These are phyloP conservation scores for Centropyge bicolor DNA, from an alignment of 2,797 vertebrate genomes.

Conservation along the genomic window DNA sequence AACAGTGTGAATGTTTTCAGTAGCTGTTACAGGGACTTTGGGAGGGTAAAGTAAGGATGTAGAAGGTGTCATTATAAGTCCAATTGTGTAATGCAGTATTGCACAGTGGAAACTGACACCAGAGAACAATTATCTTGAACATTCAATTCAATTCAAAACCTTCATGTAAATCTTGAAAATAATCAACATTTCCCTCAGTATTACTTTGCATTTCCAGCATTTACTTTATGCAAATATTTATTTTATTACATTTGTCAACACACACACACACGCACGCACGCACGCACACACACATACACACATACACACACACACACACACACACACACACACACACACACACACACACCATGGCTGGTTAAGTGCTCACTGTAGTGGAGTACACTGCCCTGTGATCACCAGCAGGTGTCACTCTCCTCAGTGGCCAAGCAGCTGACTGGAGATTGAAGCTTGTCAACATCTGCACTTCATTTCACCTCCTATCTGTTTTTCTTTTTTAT, in stretches of 20 bases:
- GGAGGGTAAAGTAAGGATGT: not conserved
- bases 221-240: not conserved
- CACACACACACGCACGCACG: not conserved
- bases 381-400: conserved; percentile 52
- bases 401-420: conserved; percentile 71
- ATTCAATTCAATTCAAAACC: too few species aligned
- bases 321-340: not conserved
- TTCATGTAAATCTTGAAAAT: too few species aligned
- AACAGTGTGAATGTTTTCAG: not conserved
- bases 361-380: conserved; percentile 35
- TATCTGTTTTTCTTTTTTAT: not conserved
- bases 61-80: not conserved
- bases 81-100: not conserved
- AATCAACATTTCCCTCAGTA: not conserved
- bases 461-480: conserved; percentile 9
- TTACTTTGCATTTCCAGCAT: not conserved
- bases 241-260: not conserved
- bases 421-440: conserved; percentile 22
- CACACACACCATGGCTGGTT: conserved; percentile 29
- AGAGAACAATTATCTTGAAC: not conserved
- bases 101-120: not conserved
- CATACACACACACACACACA: not conserved
- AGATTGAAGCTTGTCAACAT: conserved; percentile 23
- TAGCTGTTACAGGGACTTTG: not conserved
- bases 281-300: not conserved